Conservation (phyloP, 1,140 invertebrate species). For the Asobara japonica region DNA sequence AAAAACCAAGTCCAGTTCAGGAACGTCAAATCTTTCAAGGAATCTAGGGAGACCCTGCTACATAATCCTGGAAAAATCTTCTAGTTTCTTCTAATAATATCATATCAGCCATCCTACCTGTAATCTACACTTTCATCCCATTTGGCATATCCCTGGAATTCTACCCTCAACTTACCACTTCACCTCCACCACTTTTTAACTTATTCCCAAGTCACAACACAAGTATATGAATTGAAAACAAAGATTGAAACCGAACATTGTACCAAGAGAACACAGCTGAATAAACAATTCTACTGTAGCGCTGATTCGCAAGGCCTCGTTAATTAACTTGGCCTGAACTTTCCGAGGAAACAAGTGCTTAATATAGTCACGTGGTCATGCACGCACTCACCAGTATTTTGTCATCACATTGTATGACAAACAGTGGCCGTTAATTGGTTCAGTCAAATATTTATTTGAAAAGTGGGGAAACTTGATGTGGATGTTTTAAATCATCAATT, state of each 20-base stretch:
- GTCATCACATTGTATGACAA: background rate
- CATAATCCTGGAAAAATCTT: too few relatives aligned
- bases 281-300: background rate
- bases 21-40: too few relatives aligned
- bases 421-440: background rate
- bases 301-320: background rate
- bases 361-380: background rate
- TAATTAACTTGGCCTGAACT: constrained; percentile 4
- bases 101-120: too few relatives aligned
- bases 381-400: background rate
- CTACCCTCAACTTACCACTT: background rate
- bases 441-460: background rate
- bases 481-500: too few relatives aligned
- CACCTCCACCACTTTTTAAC: background rate
- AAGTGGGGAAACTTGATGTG: too few relatives aligned
- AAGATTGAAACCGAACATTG: background rate
- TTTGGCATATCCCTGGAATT: background rate
- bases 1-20: too few relatives aligned
- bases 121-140: too few relatives aligned
- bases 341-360: background rate
- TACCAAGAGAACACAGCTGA: background rate
- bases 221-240: background rate
- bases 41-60: too few relatives aligned
- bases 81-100: too few relatives aligned
- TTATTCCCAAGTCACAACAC: background rate